phyloP scores from a whole-genome alignment of 2,113 vertebrate species.

The Phoenicopterus ruber region DNA sequence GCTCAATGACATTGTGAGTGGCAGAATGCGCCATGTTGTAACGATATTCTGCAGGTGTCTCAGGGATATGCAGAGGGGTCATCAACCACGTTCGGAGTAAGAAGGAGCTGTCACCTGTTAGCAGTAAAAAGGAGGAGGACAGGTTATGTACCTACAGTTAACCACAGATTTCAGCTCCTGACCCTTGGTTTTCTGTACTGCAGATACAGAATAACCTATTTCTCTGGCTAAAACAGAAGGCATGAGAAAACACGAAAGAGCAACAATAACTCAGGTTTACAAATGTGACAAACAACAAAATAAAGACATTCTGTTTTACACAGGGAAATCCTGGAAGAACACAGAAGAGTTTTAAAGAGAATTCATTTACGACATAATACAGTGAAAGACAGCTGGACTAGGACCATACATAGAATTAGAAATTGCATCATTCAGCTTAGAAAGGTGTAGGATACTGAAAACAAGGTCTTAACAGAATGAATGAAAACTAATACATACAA shows the following conservation, averaged over 20 bases:
- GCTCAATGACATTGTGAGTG: constrained; percentile 87
- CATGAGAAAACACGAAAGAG: background rate
- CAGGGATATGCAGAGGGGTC: constrained; percentile 86
- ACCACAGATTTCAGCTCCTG: background rate
- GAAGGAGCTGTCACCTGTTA: constrained; percentile 85
- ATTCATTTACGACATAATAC: background rate
- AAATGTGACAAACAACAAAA: background rate
- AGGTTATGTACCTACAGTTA: background rate
- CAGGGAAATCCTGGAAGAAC: background rate
- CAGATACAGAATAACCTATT: background rate
- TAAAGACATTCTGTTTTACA: background rate
- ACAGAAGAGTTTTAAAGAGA: background rate
- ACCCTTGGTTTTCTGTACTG: background rate
- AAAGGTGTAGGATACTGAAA: background rate
- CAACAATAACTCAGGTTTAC: background rate
- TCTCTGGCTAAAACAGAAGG: background rate
- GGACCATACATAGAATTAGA: background rate
- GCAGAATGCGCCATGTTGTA: constrained; percentile 90
- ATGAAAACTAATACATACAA: background rate
- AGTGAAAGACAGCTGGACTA: background rate
- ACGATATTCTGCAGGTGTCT: constrained; percentile 83
- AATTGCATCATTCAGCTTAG: background rate
- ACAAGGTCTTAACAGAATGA: background rate
- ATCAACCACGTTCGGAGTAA: constrained; percentile 87
- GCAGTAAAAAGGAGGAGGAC: background rate